A percentile compares a stretch with the other conserved stretches of the same genome.
These are phyloP conservation scores for Maylandia zebra DNA, from an alignment of 2,113 vertebrate species.

Conservation along the genomic window DNA sequence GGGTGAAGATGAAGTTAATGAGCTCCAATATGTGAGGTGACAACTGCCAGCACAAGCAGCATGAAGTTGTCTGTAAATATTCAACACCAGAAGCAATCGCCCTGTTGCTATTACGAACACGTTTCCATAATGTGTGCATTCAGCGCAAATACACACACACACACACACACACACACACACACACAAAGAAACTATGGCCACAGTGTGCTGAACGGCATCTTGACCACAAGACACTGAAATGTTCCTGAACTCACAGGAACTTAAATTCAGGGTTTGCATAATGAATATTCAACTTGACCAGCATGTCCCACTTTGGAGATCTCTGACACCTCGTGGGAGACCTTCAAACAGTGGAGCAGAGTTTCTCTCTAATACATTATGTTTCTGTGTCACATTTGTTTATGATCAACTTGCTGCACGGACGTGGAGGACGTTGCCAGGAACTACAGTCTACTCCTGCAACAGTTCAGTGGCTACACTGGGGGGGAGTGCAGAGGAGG, in stretches of 20 bases:
- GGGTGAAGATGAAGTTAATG: not conserved
- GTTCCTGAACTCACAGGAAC: not conserved
- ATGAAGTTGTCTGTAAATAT: not conserved
- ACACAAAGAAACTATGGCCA: not conserved
- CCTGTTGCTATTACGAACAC: not conserved
- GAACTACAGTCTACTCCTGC: constrained; percentile 7
- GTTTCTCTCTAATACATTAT: not conserved
- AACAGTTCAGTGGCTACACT: constrained; percentile 33
- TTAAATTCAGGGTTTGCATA: not conserved
- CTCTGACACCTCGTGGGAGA: not conserved
- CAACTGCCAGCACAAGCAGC: not conserved
- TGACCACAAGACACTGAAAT: not conserved
- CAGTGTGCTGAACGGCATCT: not conserved
- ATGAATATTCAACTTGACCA: not conserved
- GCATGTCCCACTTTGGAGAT: not conserved
- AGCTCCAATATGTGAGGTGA: not conserved
- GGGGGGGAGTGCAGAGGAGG: constrained; percentile 3
- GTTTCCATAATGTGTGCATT: not conserved
- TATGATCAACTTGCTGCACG: not conserved
- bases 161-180: not conserved
- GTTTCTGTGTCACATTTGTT: constrained; percentile 25
- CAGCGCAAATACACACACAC: not conserved
- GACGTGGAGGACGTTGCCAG: not conserved
- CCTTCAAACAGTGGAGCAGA: not conserved
- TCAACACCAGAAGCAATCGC: not conserved